Evolutionary conservation across 2,797 vertebrate species (phyloP), one percentile per base, ranked within the genome.

Genomic region (Lutjanus campechanus): DNA sequence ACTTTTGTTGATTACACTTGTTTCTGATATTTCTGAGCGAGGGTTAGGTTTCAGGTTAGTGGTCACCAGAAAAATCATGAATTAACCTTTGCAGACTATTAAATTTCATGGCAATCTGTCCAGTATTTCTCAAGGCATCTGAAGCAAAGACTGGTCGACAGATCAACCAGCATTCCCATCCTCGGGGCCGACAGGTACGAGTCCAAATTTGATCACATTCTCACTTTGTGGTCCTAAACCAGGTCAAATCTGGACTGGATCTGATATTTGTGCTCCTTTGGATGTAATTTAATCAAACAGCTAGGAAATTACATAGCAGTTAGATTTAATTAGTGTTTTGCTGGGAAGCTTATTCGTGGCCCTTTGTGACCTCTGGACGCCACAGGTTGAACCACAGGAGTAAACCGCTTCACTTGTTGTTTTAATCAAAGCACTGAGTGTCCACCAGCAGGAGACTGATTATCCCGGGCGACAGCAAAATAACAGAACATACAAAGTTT

Each of bases 281-380:
- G 72, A 56, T 61, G 49, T 64, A 46, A 74, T 78, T 50, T 22
- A 68, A 78, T 70, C 56, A 49, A 43, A 47, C 49, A 68, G 36
- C 51, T 2, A 11, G 4, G 12, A 25, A 69, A 77, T 59, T 19
- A 55, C 70, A 77, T 50, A 15, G 50, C 44, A 49, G 10, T 22
- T 44, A 69, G 60, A 83, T 85, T 55, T 47, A 65, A 82, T 82
- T 51, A 54, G 41, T 41, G 16, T 55, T 72, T 64, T 63, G 43
- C 53, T 44, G 49, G 25, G 63, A 49, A 25, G 20, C 43, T 47
- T 53, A 54, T 73, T 40, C 63, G 25, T 54, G 25, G 61, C 29
- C 58, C 67, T 25, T 63, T 9, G 25, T 61, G 73, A 65, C 53
- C 47, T 12, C 25, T 49, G 60, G 60, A 69, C 0, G 3, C 54